A percentile compares a stretch with the other conserved stretches of the same genome.
These are phyloP conservation scores for Bubo blakistoni DNA, from an alignment of 2,113 vertebrate genomes.

Conservation along the genomic window DNA sequence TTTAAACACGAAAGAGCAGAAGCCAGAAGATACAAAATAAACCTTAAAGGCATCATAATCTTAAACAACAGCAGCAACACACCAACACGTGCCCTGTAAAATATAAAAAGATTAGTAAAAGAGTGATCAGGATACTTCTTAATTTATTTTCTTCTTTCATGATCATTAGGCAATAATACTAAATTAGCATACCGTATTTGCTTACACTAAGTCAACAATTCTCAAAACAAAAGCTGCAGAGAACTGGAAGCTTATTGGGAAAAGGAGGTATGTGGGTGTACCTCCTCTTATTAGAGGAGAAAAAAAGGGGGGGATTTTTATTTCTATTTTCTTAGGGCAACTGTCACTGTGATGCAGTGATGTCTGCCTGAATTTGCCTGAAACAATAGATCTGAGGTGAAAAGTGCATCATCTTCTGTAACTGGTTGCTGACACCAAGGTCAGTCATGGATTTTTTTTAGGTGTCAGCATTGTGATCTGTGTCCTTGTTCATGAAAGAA, in stretches of 20 bases:
- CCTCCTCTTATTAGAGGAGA: not conserved
- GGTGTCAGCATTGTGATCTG: not conserved
- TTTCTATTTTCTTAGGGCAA: not conserved
- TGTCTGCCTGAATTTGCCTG: not conserved
- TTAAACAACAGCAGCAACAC: not conserved
- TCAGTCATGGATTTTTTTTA: not conserved
- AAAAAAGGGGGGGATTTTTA: not conserved
- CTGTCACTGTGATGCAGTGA: not conserved
- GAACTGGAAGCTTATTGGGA: not conserved
- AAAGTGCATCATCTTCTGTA: not conserved
- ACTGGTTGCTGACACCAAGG: not conserved
- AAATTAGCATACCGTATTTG: not conserved
- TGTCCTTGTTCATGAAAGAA: not conserved
- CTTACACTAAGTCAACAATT: not conserved
- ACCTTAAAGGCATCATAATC: constrained; percentile 4
- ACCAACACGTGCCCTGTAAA: not conserved
- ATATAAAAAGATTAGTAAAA: not conserved
- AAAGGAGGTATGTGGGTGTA: not conserved
- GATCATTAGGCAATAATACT: not conserved
- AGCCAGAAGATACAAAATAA: constrained; percentile 1
- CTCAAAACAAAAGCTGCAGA: not conserved
- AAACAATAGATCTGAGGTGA: not conserved
- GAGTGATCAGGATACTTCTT: not conserved
- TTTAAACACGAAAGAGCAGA: constrained; percentile 45
- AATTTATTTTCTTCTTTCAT: not conserved